phyloP scores from a whole-genome alignment of 2,888 invertebrate species.

The Machimus atricapillus region DNA sequence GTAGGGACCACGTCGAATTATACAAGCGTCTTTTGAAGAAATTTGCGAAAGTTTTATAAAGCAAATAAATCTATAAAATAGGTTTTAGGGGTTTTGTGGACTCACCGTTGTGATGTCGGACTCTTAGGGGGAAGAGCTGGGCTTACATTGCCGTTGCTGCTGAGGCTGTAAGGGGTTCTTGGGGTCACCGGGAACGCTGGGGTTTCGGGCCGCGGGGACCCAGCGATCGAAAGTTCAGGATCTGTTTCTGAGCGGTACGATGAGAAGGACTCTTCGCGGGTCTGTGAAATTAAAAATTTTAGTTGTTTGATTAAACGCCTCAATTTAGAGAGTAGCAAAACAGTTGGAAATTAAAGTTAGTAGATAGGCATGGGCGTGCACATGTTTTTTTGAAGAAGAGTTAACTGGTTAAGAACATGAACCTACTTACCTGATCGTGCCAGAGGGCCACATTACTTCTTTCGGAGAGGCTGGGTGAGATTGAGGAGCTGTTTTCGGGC shows the following conservation, averaged over 20 bases:
- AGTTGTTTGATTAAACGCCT: not conserved
- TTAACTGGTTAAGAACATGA: not conserved
- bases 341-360: not conserved
- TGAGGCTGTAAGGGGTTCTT: constrained; percentile 77
- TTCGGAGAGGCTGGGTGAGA: constrained; percentile 52
- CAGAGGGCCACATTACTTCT: constrained; percentile 51
- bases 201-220: constrained; percentile 79
- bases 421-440: constrained; percentile 52
- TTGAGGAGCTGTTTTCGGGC: constrained; percentile 52
- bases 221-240: constrained; percentile 66
- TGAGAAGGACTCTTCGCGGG: constrained; percentile 72
- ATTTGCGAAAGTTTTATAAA: not conserved
- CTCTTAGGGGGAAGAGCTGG: constrained; percentile 82
- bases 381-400: not conserved
- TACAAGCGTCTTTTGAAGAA: constrained; percentile 49
- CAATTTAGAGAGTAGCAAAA: not conserved
- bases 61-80: not conserved
- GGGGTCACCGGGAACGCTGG: constrained; percentile 94
- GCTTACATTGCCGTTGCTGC: constrained; percentile 72
- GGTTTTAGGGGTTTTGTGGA: not conserved
- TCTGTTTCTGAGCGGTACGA: constrained; percentile 71
- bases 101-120: constrained; percentile 72
- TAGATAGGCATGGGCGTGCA: constrained; percentile 22
- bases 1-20: constrained; percentile 53
- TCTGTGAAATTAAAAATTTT: constrained; percentile 55